These are phyloP conservation scores for Anoplolepis gracilipes DNA, from an alignment of 1,140 invertebrate genomes.

Conservation along the genomic window DNA sequence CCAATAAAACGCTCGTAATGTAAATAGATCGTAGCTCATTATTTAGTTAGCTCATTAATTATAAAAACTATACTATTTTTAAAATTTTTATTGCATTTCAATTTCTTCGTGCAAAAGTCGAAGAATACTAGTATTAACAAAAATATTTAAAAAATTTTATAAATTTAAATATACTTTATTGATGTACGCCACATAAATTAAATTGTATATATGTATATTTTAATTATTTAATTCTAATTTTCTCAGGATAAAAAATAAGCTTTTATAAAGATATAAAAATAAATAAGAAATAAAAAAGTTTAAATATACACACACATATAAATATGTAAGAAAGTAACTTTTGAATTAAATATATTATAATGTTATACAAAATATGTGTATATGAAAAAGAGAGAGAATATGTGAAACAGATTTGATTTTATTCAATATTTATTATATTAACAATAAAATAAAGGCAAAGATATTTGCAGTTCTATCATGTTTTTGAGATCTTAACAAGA, in stretches of 20 bases:
- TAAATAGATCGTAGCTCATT: not conserved
- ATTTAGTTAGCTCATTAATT: slow-evolving; percentile 8
- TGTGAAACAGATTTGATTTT: not conserved
- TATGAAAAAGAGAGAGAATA: not conserved
- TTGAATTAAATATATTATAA: not conserved
- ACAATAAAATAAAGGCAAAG: not conserved
- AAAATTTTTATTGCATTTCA: not conserved
- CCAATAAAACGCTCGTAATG: not conserved
- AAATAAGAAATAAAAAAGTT: not conserved
- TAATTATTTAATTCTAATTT: not conserved
- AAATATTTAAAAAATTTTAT: not conserved
- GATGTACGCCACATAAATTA: not conserved
- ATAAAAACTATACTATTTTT: slow-evolving; percentile 1
- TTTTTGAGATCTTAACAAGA: not conserved
- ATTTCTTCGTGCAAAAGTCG: not conserved
- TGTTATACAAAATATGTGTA: not conserved
- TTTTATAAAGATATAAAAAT: not conserved
- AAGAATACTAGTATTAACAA: not conserved
- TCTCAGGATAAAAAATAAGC: not conserved
- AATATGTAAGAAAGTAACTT: not conserved
- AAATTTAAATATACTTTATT: not conserved
- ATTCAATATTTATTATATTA: not conserved
- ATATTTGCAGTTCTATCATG: not conserved
- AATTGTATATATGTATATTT: not conserved
- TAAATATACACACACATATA: too few species aligned